Evolutionary conservation across 1,140 invertebrate species (phyloP), one percentile per base, ranked within the genome.

Genomic region (Laodelphax striatellus): DNA sequence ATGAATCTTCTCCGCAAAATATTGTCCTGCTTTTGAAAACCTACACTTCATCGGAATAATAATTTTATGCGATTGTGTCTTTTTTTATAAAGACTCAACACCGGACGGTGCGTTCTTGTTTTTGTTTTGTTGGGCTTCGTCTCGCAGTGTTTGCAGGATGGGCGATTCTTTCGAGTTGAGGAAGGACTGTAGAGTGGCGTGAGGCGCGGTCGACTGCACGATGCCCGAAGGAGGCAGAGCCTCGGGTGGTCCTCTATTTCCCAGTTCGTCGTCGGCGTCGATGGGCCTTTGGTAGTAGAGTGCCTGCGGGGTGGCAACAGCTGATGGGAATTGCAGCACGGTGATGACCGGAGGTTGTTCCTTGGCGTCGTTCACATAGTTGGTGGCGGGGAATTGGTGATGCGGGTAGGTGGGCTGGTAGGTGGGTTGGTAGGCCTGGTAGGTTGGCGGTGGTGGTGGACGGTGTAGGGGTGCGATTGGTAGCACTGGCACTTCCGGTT

Each of bases 81-180:
- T 38, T 9, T 21, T 17, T 28, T 60, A 60, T 54, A 60, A 52
- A 22, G 58, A 14, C 41, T 52, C 31, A 21, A 60, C 58, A 1
- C 58, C 58, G 54, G 53, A 44, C 57, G 59, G 16, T 31, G 31
- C 42, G 21, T 57, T 55, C 19, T 57, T 55, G 28, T 65, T 55
- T 52, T 60, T 65, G 44, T 62, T 58, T 22, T 58, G 57, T 28
- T 64, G 46, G 13, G 68, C 67, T 53, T 69, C 59, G 21, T 69
- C 66, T 28, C 68, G 56, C 5, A 68, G 54, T 28, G 62, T 42
- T 57, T 67, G 64, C 10, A 69, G 66, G 1, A 65, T 21, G 2
- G 64, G 61, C 10, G 66, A 67, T 41, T 70, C 69, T 52, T 70
- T 70, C 11, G 65, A 65, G 63, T 70, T 70, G 58, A 66, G 46